Conservation (phyloP, 2,797 vertebrate genomes). For the Morelia viridis region DNA sequence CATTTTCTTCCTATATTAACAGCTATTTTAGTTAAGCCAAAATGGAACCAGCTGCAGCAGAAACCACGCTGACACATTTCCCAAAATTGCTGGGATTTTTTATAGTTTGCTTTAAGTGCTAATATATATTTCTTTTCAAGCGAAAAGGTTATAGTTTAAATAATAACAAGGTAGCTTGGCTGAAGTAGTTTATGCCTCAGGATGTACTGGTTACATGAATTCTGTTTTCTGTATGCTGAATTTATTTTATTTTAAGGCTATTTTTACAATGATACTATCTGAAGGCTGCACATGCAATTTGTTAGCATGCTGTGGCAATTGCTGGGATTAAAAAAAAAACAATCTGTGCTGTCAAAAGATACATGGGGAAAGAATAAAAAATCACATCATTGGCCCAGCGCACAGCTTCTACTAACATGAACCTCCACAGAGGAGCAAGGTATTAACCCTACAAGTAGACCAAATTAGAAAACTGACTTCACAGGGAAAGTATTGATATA, state of each 20-base stretch:
- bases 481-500: background rate
- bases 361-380: background rate
- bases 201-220: background rate
- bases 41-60: constrained; percentile 14
- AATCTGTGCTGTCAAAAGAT: background rate
- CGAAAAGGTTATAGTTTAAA: constrained; percentile 5
- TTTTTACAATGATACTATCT: background rate
- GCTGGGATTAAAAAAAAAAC: background rate
- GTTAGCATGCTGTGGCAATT: background rate
- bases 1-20: constrained; percentile 1
- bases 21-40: constrained; percentile 30
- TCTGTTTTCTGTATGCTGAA: background rate
- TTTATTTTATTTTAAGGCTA: background rate
- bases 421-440: background rate
- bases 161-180: background rate
- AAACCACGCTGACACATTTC: constrained; percentile 12
- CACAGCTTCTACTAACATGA: background rate
- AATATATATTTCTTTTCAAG: background rate
- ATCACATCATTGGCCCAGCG: background rate
- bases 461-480: background rate
- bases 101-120: background rate
- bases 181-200: background rate
- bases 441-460: background rate
- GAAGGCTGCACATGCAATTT: background rate
- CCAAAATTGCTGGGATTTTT: constrained; percentile 1